Conservation (phyloP, 2,113 vertebrate genomes). For the Pomatorhinus ruficollis region DNA sequence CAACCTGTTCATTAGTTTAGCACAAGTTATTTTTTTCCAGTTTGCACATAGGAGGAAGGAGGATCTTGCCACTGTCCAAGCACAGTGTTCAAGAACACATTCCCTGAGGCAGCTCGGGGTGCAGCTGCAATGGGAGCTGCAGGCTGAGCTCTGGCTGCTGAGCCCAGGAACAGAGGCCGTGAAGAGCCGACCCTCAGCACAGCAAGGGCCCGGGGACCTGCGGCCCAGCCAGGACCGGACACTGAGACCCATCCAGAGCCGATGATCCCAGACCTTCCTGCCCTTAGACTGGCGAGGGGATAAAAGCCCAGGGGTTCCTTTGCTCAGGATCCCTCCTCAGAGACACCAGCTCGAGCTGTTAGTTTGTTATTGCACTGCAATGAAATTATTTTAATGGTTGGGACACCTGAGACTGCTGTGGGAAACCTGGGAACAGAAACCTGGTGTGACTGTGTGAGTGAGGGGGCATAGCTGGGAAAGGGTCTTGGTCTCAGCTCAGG, state of each 20-base stretch:
- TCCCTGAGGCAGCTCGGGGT: neutral
- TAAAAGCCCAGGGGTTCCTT: neutral
- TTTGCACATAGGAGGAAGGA: neutral
- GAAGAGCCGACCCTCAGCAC: neutral
- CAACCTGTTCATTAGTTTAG: neutral
- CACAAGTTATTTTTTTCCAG: neutral
- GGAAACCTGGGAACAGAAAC: neutral
- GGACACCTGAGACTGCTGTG: rapidly evolving
- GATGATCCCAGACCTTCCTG: rapidly evolving
- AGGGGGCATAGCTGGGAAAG: neutral
- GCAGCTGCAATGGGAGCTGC: neutral
- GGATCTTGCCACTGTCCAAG: neutral
- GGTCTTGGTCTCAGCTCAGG: rapidly evolving
- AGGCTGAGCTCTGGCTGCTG: neutral
- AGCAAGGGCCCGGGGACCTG: neutral
- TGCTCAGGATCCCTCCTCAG: neutral
- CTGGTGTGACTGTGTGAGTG: neutral
- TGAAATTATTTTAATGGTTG: neutral
- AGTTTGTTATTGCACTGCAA: neutral
- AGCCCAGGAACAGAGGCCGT: neutral
- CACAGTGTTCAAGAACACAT: neutral
- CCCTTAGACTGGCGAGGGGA: rapidly evolving
- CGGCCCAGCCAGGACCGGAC: neutral
- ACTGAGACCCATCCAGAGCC: too few species aligned
- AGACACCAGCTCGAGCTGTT: neutral